phyloP scores from a whole-genome alignment of 2,113 vertebrate genomes.

The Xenopus borealis region DNA sequence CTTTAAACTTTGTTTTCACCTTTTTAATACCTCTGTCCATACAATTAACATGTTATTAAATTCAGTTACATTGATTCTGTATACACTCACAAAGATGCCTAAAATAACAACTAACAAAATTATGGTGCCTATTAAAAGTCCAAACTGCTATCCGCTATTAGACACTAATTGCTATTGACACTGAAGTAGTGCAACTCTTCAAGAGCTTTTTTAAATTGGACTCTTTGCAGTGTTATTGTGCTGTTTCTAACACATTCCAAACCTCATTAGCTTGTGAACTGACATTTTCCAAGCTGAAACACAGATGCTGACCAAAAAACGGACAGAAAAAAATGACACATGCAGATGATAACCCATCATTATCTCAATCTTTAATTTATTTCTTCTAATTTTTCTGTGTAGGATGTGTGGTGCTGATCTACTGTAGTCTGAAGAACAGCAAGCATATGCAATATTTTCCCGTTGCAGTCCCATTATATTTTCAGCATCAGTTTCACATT shows the following conservation, averaged over 20 bases:
- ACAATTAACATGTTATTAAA: too few species aligned
- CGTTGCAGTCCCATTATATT: too few species aligned
- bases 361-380: background rate
- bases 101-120: background rate
- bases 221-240: constrained; percentile 19
- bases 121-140: constrained; percentile 10
- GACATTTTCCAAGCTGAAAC: constrained; percentile 9
- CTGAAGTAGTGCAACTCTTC: background rate
- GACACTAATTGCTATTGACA: constrained; percentile 27
- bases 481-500: too few species aligned
- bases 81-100: too few species aligned
- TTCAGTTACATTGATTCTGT: too few species aligned
- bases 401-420: too few species aligned
- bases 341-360: background rate
- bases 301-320: background rate
- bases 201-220: constrained; percentile 16
- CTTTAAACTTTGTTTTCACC: too few species aligned
- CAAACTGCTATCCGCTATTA: background rate
- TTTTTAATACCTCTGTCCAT: too few species aligned
- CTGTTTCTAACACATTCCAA: constrained; percentile 8
- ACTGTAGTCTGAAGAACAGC: too few species aligned
- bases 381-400: background rate
- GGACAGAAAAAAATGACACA: background rate
- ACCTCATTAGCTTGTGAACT: constrained; percentile 9
- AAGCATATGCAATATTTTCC: too few species aligned